Evolutionary conservation across 2,888 invertebrate species (phyloP), one percentile per base, ranked within the genome.

Genomic region (Calameuta filiformis): DNA sequence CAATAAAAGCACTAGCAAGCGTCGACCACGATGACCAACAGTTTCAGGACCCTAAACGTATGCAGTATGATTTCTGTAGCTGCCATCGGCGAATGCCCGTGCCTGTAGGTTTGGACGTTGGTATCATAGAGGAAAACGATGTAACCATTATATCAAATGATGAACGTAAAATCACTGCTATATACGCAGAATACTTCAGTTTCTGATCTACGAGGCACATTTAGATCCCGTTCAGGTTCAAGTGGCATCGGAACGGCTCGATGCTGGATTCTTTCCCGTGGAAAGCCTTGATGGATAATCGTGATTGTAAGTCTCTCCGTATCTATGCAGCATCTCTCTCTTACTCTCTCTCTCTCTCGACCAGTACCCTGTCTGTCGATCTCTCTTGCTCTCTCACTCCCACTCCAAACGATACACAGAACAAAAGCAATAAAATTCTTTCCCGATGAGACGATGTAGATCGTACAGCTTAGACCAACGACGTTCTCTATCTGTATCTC

Each of bases 141-240:
- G 71, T 71, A 71, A 71, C 71, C 71, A 71, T 71, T 71, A 71
- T 33, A 33, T 71, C 31, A 33, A 71, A 71, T 71, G 71, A 71
- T 71, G 33, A 71, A 71, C 71, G 71, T 71, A 71, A 71, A 71
- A 31, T 71, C 4, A 71, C 33, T 71, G 31, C 33, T 71, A 71
- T 33, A 81, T 83, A 78, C 81, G 82, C 79, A 81, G 80, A 79
- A 80, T 80, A 79, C 80, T 79, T 79, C 77, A 75, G 77, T 81
- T 76, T 76, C 71, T 76, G 81, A 81, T 77, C 75, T 75, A 79
- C 69, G 76, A 79, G 77, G 37, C 40, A 75, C 77, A 78, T 81
- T 79, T 76, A 75, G 68, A 82, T 76, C 79, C 40, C 68, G 75
- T 79, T 81, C 73, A 75, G 78, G 76, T 76, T 79, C 77, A 76